Base-by-base conservation (phyloP, 37 sponge, comb jelly and placozoan genomes). In the Theonella swinhoei region DNA sequence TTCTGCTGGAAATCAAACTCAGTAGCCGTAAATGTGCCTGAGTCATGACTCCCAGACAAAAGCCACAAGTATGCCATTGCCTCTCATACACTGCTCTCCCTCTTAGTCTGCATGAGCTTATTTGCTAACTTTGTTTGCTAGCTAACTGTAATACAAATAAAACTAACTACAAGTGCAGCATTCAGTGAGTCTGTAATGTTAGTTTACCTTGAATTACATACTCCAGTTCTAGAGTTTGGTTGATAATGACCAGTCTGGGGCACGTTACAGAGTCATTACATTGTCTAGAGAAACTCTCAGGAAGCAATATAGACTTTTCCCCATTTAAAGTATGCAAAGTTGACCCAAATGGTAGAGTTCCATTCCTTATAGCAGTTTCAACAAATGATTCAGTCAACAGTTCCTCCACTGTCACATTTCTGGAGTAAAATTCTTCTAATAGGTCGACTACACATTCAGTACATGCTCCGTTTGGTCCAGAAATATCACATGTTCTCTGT, bases 171-270 rank as follows among this genome's bases (percentile, higher is more conserved):
- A n/a, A n/a, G n/a, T n/a, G n/a, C n/a, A n/a, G n/a, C n/a, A n/a
- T n/a, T n/a, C n/a, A n/a, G n/a, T n/a, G n/a, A n/a, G n/a, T n/a
- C n/a, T n/a, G n/a, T n/a, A n/a, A n/a, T n/a, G n/a, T n/a, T n/a
- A n/a, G n/a, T n/a, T 36, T 82, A 82, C 83, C 43, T 9, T 35
- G 32, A 39, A 82, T 82, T 14, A 25, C 32, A 63, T 82, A 82
- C 3, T 62, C 74, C 24, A 47, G 36, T 2, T 9, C 60, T 0
- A 47, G 36, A 1, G 83, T 82, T 8, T 62, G 72, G 29, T 62
- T 82, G 73, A 82, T 82, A 11, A 82, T 62, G 63, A 82, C 83
- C 54, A 47, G 54, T n/a, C n/a, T n/a, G n/a, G n/a, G n/a, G 14
- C 11, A 14, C 54, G 54, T 47, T 17, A 7, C 7, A 14, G 54